Percentiles rank a stretch among this genome's conserved stretches.
These are phyloP conservation scores for Pantala flavescens DNA, from an alignment of 1,140 invertebrate genomes.

Conservation along the genomic window DNA sequence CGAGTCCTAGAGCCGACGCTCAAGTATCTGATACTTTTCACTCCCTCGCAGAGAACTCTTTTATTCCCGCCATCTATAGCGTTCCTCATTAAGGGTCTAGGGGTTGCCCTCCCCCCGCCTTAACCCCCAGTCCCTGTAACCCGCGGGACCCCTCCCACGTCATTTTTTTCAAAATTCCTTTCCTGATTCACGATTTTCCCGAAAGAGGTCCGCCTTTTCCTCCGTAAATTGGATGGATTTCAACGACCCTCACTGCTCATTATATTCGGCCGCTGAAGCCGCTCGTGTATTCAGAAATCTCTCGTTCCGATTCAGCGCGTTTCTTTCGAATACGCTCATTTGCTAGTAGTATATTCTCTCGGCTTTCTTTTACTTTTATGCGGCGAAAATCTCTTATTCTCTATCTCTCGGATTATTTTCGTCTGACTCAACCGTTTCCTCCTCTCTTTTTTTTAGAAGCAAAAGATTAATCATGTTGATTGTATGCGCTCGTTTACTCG, in stretches of 20 bases:
- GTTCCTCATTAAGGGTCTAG: constrained; percentile 1
- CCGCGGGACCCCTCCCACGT: too few species aligned
- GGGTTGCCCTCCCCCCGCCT: background rate
- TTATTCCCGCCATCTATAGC: background rate
- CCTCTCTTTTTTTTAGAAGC: too few species aligned
- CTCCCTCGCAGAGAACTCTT: background rate
- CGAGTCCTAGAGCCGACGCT: background rate
- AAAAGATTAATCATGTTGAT: too few species aligned
- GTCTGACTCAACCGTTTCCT: too few species aligned
- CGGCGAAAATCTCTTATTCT: too few species aligned
- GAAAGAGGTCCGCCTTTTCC: constrained; percentile 2
- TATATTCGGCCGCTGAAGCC: background rate
- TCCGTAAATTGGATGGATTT: constrained; percentile 6
- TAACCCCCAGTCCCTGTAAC: background rate
- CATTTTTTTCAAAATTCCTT: background rate
- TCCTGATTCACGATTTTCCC: background rate
- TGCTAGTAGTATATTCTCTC: background rate
- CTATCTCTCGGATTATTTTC: too few species aligned
- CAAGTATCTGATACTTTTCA: background rate
- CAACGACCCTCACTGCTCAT: background rate
- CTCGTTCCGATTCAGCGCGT: background rate
- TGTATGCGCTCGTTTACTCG: too few species aligned
- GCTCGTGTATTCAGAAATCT: background rate
- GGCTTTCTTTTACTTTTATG: too few species aligned
- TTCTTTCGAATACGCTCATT: constrained; percentile 1